Conservation (phyloP, 2,113 vertebrate genomes). For the Cyprinodon tularosa region DNA sequence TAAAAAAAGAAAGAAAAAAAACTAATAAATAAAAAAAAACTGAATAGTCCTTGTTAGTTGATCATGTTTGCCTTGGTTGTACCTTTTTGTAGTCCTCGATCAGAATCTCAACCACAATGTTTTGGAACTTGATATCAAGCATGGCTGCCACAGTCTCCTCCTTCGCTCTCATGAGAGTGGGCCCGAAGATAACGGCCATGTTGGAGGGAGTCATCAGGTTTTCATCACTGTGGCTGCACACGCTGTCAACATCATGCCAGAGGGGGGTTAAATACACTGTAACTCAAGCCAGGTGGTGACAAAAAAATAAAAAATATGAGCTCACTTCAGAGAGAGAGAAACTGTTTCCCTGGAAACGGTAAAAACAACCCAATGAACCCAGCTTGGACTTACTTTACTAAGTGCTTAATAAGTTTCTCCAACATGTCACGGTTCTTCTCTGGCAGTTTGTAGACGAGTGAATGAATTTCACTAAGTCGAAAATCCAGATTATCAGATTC, state of each 20-base stretch:
- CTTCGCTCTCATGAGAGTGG: conserved; percentile 93
- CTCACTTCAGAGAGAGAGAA: neutral
- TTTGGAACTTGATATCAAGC: conserved; percentile 99
- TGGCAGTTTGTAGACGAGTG: conserved; percentile 91
- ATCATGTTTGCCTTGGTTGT: neutral
- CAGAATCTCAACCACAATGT: conserved; percentile 95
- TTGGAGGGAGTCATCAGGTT: conserved; percentile 95
- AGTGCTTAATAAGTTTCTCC: conserved; percentile 90
- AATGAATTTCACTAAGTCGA: conserved; percentile 92
- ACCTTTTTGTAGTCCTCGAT: conserved; percentile 95
- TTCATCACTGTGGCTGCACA: conserved; percentile 89
- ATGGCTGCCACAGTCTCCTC: conserved; percentile 97
- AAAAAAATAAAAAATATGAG: neutral
- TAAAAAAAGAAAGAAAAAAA: neutral
- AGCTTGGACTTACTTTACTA: conserved; percentile 85
- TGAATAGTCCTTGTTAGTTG: neutral
- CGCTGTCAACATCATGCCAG: conserved; percentile 72
- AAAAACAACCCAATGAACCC: neutral
- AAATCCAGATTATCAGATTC: conserved; percentile 94
- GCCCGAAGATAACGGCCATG: conserved; percentile 97
- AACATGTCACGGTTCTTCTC: conserved; percentile 94
- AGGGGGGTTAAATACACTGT: conserved; percentile 5
- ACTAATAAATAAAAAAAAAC: neutral
- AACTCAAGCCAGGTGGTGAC: neutral
- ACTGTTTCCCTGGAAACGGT: neutral